Evolutionary conservation across 2,113 vertebrate genomes (phyloP), one percentile per base, ranked within the genome.

Genomic region (Scytalopus superciliaris): DNA sequence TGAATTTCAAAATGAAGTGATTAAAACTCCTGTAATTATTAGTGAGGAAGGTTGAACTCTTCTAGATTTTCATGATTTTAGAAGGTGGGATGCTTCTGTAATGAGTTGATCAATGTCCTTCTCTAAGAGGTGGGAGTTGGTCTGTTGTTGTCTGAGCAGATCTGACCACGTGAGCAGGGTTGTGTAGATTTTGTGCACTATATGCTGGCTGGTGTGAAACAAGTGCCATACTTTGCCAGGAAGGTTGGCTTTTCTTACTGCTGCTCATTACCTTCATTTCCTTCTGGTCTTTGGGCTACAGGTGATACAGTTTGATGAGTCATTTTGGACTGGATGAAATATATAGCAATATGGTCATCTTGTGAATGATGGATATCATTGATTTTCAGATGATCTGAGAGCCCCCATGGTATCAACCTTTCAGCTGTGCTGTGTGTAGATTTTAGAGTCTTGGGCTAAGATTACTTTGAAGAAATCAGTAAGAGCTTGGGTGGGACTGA

Each of bases 1-100:
- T 80, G 55, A 90, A 93, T 89, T 93, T 92, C 83, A 88, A 83
- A 90, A 70, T 47, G 30, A 33, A 74, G 23, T 63, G n/a, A 73
- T 92, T 94, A 45, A 73, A 95, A 66, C 25, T 92, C 42, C 31
- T 39, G 30, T 86, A 52, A 56, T 85, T 67, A 62, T 88, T 73
- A 77, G 49, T 44, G 64, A 66, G 55, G 10, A 60, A 44, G 35
- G 68, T 85, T 59, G 72, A 95, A 30, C 40, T 57, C 6, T 55
- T 94, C 27, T 77, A 55, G 50, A 28, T 88, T 80, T 69, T 70
- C 19, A 33, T 87, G 44, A 30, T 35, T 72, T 87, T 84, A 72
- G 77, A 59, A 68, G 23, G 62, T 68, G 25, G 28, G 52, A n/a
- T 84, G 64, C 15, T 67, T 89, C 50, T 84, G 31, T 37, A 92